Base-by-base conservation (phyloP, 1,140 invertebrate species). In the Cyphomyrmex costatus region DNA sequence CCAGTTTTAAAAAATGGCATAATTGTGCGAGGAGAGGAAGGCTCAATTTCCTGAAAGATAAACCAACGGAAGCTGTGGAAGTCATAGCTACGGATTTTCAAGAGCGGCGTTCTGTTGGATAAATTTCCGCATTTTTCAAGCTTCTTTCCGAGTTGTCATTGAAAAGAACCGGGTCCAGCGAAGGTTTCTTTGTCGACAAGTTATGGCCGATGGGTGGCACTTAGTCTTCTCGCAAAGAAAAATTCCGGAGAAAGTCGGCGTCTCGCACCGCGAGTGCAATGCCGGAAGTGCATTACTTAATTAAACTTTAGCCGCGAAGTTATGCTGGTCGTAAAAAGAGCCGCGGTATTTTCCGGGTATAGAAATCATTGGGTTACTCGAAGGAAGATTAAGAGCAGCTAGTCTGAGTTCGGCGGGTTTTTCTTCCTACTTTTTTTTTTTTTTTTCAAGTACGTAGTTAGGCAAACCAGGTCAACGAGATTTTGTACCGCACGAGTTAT, bases 271-370 rank as follows among this genome's bases (percentile, higher is more conserved):
- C 66, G 65, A 71, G 36, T 19, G 66, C 36, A 49, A 74, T 36
- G 79, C 53, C 68, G 68, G 68, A 83, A 83, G 68, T 83, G 68
- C 79, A 83, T 83, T 83, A 83, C 79, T 73, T 83, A 83, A 83
- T 83, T 83, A 83, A 83, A 83, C 79, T 83, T 83, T 60, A 83
- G 53, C 68, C 36, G 51, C 63, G 36, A 73, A 83, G 79, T 83
- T 83, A 83, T 74, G 79, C 68, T 4, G 68, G 16, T 46, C 53
- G 68, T 83, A 73, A 83, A 83, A 83, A 49, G 36, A 61, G 19
- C 36, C 19, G 79, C 66, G 68, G 27, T 73, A 83, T 83, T 83
- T 83, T 73, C 68, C 56, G 53, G 68, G 36, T 83, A 83, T 71
- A 83, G 79, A 83, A 83, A 83, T 83, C 79, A 74, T 56, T 36